Percentiles rank a stretch among this genome's conserved stretches.
Conservation (phyloP, 1,140 invertebrate species). For the Hyles vespertilio region DNA sequence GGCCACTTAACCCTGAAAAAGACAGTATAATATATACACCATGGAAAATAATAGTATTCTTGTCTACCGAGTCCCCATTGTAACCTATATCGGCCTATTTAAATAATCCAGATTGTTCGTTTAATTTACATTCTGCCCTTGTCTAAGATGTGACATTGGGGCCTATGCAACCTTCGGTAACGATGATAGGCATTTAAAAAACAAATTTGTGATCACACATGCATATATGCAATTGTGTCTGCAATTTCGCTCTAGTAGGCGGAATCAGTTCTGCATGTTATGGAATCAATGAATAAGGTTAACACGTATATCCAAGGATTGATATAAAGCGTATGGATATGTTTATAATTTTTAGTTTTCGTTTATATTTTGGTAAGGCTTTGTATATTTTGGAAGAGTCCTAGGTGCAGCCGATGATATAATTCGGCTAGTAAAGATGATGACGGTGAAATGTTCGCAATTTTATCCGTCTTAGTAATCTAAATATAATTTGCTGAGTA, state of each 20-base stretch:
- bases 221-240: conserved; percentile 2
- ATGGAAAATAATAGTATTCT: too few relatives aligned
- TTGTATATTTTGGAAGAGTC: too few relatives aligned
- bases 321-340: not conserved
- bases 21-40: too few relatives aligned
- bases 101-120: conserved; percentile 3
- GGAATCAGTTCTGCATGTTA: conserved; percentile 1
- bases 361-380: too few relatives aligned
- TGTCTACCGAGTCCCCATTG: not conserved
- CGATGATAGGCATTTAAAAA: not conserved
- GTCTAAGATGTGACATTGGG: conserved; percentile 4
- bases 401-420: too few relatives aligned
- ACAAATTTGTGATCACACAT: not conserved
- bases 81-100: not conserved
- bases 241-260: not conserved
- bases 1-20: too few relatives aligned
- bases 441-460: too few relatives aligned
- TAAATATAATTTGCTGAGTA: too few relatives aligned
- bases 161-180: not conserved
- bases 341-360: not conserved
- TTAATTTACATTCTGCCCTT: conserved; percentile 1
- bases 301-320: not conserved
- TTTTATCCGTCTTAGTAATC: too few relatives aligned
- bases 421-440: too few relatives aligned
- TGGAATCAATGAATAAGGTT: conserved; percentile 2